Evolutionary conservation across 2,113 vertebrate species (phyloP).

Genomic region (Cynocephalus volans): DNA sequence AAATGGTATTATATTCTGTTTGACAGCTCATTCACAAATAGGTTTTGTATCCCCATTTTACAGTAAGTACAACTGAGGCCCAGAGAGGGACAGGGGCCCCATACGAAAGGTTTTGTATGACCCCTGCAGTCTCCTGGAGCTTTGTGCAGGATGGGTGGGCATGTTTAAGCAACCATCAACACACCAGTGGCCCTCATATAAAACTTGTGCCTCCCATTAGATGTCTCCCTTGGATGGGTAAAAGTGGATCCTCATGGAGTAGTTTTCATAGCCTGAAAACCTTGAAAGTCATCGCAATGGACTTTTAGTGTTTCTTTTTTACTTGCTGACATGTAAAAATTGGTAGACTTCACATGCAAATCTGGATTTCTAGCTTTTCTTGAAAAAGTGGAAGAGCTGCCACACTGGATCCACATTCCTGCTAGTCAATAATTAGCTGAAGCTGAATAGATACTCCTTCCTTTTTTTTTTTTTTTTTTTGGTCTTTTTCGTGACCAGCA

Average conservation of each 20-base stretch:
- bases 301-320: constrained; percentile 46
- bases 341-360: constrained; percentile 23
- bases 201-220: background rate
- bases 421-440: background rate
- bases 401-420: background rate
- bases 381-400: constrained; percentile 12
- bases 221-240: background rate
- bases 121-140: background rate
- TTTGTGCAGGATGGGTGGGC: background rate
- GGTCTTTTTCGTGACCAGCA: no score
- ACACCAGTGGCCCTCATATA: background rate
- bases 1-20: background rate
- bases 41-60: constrained; percentile 27
- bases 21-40: constrained; percentile 37
- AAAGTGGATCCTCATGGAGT: background rate
- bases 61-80: background rate
- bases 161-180: background rate
- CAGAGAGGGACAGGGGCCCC: background rate
- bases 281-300: background rate
- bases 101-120: background rate
- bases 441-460: background rate
- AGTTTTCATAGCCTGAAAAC: background rate
- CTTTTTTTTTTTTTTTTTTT: no score
- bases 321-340: constrained; percentile 7
- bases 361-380: constrained; percentile 19